Percentiles rank a stretch among this genome's conserved stretches.
These are phyloP conservation scores for Temnothorax nylanderi DNA, from an alignment of 1,140 invertebrate genomes.

Conservation along the genomic window DNA sequence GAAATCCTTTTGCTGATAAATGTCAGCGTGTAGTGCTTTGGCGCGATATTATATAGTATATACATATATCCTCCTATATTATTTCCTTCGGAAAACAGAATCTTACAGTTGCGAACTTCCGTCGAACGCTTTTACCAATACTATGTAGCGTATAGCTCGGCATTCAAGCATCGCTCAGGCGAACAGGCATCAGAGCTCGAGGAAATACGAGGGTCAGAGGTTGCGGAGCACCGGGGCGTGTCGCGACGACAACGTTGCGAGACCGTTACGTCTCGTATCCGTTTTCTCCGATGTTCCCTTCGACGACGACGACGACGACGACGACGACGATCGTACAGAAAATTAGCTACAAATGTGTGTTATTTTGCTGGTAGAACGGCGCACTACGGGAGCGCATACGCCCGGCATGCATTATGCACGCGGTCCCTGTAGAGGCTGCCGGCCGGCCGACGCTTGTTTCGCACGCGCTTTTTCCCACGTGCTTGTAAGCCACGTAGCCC, in stretches of 20 bases:
- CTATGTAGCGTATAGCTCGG: neutral
- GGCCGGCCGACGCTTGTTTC: slow-evolving; percentile 71
- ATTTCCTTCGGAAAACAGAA: slow-evolving; percentile 39
- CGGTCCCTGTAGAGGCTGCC: slow-evolving; percentile 71
- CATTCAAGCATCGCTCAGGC: slow-evolving; percentile 29
- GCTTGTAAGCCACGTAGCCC: slow-evolving; percentile 74
- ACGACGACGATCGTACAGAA: slow-evolving; percentile 75
- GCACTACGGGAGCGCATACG: slow-evolving; percentile 64
- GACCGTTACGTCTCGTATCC: neutral
- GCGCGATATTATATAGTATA: neutral
- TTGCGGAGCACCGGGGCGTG: slow-evolving; percentile 16
- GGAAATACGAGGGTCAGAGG: neutral
- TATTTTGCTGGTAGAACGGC: slow-evolving; percentile 79
- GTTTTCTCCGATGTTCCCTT: slow-evolving; percentile 28
- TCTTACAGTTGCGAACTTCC: slow-evolving; percentile 26
- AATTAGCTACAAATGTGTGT: slow-evolving; percentile 83
- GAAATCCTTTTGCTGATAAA: neutral
- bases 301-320: slow-evolving; percentile 33
- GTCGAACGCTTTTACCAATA: slow-evolving; percentile 29
- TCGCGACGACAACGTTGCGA: slow-evolving; percentile 44
- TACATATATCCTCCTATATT: neutral
- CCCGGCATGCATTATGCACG: slow-evolving; percentile 82
- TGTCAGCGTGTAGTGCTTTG: neutral
- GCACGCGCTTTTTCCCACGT: slow-evolving; percentile 83
- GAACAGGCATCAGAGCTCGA: neutral